Percentiles rank a stretch among this genome's conserved stretches.
Evolutionary conservation across 2,888 invertebrate species (phyloP).

Genomic region (Mylabris sibirica): DNA sequence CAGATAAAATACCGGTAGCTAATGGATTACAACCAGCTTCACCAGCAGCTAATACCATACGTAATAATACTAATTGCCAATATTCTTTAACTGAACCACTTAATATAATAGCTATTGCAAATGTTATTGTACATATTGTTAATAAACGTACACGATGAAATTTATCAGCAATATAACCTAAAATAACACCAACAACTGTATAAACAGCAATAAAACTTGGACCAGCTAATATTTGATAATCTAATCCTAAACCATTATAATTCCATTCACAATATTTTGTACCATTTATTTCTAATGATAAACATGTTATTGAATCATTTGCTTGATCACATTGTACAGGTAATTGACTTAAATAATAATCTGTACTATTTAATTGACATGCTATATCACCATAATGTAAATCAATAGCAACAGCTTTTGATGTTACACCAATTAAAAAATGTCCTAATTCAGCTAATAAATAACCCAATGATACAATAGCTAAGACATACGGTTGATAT

Average conservation of each 20-base stretch:
- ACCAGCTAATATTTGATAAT: constrained; percentile 92
- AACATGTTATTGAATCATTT: constrained; percentile 65
- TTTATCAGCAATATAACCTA: constrained; percentile 84
- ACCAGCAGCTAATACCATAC: constrained; percentile 59
- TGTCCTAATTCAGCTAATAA: constrained; percentile 88
- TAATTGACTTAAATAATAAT: constrained; percentile 63
- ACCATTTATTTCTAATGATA: constrained; percentile 72
- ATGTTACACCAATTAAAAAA: constrained; percentile 88
- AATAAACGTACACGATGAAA: constrained; percentile 79
- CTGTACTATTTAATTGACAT: constrained; percentile 78
- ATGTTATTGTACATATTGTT: constrained; percentile 78
- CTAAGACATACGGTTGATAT: constrained; percentile 82
- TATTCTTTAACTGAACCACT: constrained; percentile 86
- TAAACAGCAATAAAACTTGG: constrained; percentile 93
- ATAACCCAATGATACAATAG: constrained; percentile 82
- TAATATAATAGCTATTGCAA: constrained; percentile 83
- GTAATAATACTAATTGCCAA: constrained; percentile 86
- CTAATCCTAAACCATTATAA: constrained; percentile 89
- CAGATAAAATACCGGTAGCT: constrained; percentile 83
- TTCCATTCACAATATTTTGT: constrained; percentile 88
- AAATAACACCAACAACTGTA: constrained; percentile 84
- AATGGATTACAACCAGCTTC: constrained; percentile 89
- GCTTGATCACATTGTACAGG: constrained; percentile 66
- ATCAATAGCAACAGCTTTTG: constrained; percentile 84
- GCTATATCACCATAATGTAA: constrained; percentile 86